Conservation (phyloP, 2,888 invertebrate species). For the Drosophila leonis region DNA sequence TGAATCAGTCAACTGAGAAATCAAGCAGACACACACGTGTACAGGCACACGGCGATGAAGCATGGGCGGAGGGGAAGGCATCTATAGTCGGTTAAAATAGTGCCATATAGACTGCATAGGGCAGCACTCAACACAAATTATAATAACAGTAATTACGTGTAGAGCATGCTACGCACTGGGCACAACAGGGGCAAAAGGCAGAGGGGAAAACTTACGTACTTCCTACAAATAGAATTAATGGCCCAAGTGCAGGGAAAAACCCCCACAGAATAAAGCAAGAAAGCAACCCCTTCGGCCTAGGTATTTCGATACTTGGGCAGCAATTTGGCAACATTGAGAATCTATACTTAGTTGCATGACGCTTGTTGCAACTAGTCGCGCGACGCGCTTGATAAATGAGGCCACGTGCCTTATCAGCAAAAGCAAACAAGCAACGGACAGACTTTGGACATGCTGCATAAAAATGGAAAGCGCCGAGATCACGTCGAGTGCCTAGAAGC, state of each 20-base stretch:
- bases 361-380: conserved; percentile 68
- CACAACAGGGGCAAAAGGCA: conserved; percentile 13
- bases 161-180: conserved; percentile 17
- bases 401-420: conserved; percentile 84
- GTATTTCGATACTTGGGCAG: conserved; percentile 32
- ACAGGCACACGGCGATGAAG: conserved; percentile 22
- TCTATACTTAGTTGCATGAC: conserved; percentile 69
- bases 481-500: conserved; percentile 57
- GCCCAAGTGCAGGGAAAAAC: conserved; percentile 52
- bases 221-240: conserved; percentile 68
- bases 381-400: conserved; percentile 81
- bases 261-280: conserved; percentile 13
- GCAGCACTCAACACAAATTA: conserved; percentile 76
- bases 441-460: conserved; percentile 36
- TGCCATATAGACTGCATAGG: conserved; percentile 40
- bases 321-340: conserved; percentile 52
- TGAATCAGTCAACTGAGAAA: conserved; percentile 61
- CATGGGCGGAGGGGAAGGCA: background rate
- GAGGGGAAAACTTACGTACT: conserved; percentile 56
- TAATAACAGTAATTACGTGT: conserved; percentile 77
- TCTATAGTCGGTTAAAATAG: background rate
- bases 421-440: conserved; percentile 65
- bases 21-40: conserved; percentile 69
- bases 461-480: conserved; percentile 55
- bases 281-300: conserved; percentile 49